Evolutionary conservation across 1,140 invertebrate species (phyloP), one percentile per base, ranked within the genome.

Genomic region (Drosophila punjabiensis): DNA sequence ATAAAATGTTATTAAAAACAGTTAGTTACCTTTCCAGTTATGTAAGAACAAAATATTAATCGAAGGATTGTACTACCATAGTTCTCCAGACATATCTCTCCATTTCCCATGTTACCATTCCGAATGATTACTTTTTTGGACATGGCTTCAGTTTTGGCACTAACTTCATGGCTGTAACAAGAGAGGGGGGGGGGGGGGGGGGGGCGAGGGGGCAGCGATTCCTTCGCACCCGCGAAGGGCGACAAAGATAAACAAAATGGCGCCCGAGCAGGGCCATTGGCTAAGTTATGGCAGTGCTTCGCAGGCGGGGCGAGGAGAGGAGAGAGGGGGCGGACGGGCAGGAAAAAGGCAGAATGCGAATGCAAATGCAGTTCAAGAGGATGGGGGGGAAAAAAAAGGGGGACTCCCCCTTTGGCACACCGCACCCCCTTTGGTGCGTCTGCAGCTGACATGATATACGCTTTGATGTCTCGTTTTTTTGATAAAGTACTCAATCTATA

Each of bases 401-500:
- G 64, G 14, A 24, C 10, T 32, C 5, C 24, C 32, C 48, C 52
- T 20, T 41, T 18, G 3, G 18, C 30, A 18, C 24, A 5, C 30
- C n/a, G 4, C 39, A 10, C 30, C 10, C 68, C 56, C 55, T 39
- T 58, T 58, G 48, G 48, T 80, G 60, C 81, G 85, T 89, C 81
- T 88, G 84, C 63, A 89, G 66, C 84, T 88, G 84, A 88, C 84
- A 88, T 88, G 84, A 88, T 88, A 88, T 88, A 88, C 84, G 84
- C 84, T 88, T 88, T 88, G 84, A 88, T 88, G 84, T 88, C 84
- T 88, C 84, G 85, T 89, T 88, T 88, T 88, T 88, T 88, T 88
- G 84, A 88, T 88, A 88, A 88, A 88, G 84, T 89, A 88, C 84
- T 88, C 85, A 88, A 88, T 88, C 84, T 88, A 88, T 88, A 88